These are phyloP conservation scores for Sussaba pulchella DNA, from an alignment of 2,888 invertebrate species.

Conservation along the genomic window DNA sequence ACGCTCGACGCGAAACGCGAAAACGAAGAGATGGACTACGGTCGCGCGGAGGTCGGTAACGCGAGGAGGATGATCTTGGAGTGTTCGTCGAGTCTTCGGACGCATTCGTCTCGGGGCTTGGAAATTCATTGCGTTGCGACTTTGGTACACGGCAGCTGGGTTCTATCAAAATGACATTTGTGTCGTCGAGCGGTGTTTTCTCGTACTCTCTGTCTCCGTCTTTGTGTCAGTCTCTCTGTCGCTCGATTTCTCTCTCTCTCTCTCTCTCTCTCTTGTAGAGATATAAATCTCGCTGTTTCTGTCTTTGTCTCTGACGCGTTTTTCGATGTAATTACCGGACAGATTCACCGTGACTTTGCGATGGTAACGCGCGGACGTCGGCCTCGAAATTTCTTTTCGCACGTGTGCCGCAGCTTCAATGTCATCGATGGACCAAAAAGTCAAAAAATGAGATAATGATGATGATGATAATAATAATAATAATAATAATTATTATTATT, in stretches of 20 bases:
- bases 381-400: constrained; percentile 21
- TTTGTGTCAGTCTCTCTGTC: not conserved
- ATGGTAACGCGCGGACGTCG: constrained; percentile 23
- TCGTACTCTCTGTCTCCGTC: constrained; percentile 15
- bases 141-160: constrained; percentile 62
- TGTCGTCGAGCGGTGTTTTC: constrained; percentile 23
- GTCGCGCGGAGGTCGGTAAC: too few relatives aligned
- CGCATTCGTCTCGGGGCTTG: constrained; percentile 64
- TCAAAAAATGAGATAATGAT: not conserved
- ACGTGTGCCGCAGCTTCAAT: constrained; percentile 49
- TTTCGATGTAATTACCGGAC: constrained; percentile 66
- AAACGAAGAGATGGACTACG: too few relatives aligned
- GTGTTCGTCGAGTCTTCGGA: too few relatives aligned
- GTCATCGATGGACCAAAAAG: not conserved
- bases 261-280: not conserved
- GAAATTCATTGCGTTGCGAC: constrained; percentile 59
- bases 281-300: too few relatives aligned
- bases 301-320: not conserved
- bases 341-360: constrained; percentile 62
- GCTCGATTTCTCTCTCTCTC: not conserved
- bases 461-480: not conserved
- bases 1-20: too few relatives aligned
- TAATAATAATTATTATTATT: too few relatives aligned
- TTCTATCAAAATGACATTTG: constrained; percentile 72
- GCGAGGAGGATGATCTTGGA: too few relatives aligned